A percentile compares a stretch with the other conserved stretches of the same genome.
phyloP scores from a whole-genome alignment of 2,888 invertebrate species.

The Papilio gigon region DNA sequence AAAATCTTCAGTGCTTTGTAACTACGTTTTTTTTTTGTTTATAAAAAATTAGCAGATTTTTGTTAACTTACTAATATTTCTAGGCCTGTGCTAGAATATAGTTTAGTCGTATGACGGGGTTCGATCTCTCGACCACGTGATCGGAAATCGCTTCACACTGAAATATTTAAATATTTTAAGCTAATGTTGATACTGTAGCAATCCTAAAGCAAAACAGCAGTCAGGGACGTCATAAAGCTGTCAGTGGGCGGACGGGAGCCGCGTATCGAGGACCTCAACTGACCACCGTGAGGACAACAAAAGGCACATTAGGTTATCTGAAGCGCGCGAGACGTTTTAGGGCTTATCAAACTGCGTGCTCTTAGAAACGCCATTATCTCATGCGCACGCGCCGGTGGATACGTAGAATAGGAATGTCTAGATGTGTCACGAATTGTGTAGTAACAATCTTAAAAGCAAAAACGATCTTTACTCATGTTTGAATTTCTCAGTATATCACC shows the following conservation, averaged over 20 bases:
- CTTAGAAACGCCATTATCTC: slow-evolving; percentile 59
- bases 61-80: too few relatives aligned
- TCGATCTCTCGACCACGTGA: too few relatives aligned
- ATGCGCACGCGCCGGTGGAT: slow-evolving; percentile 63
- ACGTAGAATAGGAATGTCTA: slow-evolving; percentile 9
- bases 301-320: slow-evolving; percentile 56
- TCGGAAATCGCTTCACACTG: too few relatives aligned
- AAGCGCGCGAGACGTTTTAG: slow-evolving; percentile 67
- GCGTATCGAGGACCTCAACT: slow-evolving; percentile 32
- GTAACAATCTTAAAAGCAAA: too few relatives aligned
- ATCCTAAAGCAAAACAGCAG: neutral
- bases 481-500: too few relatives aligned
- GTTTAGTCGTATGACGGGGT: too few relatives aligned
- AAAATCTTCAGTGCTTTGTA: neutral
- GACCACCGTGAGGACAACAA: slow-evolving; percentile 35
- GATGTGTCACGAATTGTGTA: neutral
- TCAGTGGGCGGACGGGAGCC: slow-evolving; percentile 28
- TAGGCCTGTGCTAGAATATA: too few relatives aligned
- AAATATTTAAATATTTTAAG: neutral
- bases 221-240: slow-evolving; percentile 37
- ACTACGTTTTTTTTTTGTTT: too few relatives aligned
- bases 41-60: too few relatives aligned
- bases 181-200: neutral
- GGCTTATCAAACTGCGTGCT: slow-evolving; percentile 61
- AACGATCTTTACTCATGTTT: too few relatives aligned